Conservation (phyloP, 2,797 vertebrate species). For the Margarornis squamiger region DNA sequence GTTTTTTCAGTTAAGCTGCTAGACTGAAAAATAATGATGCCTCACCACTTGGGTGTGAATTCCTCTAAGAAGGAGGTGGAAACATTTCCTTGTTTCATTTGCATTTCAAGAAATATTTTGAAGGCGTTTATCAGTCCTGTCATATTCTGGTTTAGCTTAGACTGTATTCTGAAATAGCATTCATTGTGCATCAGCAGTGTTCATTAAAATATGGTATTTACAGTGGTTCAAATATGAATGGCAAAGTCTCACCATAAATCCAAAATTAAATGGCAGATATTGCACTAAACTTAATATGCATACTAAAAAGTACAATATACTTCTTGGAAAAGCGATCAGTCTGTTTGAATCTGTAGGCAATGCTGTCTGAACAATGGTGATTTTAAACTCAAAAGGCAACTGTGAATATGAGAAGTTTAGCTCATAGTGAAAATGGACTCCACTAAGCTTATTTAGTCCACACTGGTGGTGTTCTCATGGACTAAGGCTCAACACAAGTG, state of each 20-base stretch:
- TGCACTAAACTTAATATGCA: background rate
- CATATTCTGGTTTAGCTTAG: background rate
- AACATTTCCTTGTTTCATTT: background rate
- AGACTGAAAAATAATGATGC: background rate
- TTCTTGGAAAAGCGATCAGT: background rate
- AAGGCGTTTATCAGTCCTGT: background rate
- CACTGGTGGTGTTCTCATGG: background rate
- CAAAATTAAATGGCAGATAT: background rate
- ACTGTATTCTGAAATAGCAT: background rate
- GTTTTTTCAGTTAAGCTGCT: background rate
- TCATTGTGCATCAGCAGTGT: background rate
- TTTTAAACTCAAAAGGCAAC: background rate
- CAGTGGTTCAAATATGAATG: background rate
- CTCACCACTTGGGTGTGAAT: background rate
- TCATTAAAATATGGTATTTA: background rate
- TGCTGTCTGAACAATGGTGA: background rate
- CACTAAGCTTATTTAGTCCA: background rate
- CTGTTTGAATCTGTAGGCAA: background rate
- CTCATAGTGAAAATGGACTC: background rate
- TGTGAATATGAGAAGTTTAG: background rate
- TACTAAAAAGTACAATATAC: background rate
- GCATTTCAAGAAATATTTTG: background rate
- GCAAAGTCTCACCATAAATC: background rate
- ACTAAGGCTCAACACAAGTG: background rate
- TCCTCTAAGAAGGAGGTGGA: background rate